Evolutionary conservation across 2,113 vertebrate genomes (phyloP), one percentile per base, ranked within the genome.

Genomic region (Erythrocercus mccallii): DNA sequence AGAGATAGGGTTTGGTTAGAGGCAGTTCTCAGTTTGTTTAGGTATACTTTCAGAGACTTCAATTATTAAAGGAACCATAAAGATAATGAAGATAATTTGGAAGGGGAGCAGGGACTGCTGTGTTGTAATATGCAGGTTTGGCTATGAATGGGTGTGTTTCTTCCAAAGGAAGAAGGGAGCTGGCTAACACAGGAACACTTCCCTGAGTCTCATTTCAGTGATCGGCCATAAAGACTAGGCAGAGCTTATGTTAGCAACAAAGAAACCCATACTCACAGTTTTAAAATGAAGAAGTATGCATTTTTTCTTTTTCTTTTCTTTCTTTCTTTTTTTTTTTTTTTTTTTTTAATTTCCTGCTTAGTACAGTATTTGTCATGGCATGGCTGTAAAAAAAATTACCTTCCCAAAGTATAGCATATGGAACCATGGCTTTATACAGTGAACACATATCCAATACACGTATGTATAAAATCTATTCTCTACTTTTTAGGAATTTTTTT

Each of bases 281-380:
- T 66, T n/a, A 78, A 82, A 68, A 62, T 15, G 5, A 50, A 57
- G 22, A 80, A 51, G 2, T 47, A 31, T 21, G 16, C 4, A 9
- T 1, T 11, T 50, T 48, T 30, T 35, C 11, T 1, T 8, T 12
- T 11, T 42, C 3, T 28, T 7, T 8, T 6, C 18, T 6, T 45
- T 45, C 20, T 5, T 20, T 45, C 20, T 21, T 45, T 47, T 30
- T 30, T 3, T 13, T 4, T 22, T 14, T 4, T 11, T 12, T 22
- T 27, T 22, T 25, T 27, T 25, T 25, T 7, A 2, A 3, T 1
- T 0, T 1, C 23, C 20, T 1, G 0, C 21, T 73, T 38, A 83
- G 25, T 54, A 50, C 15, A 16, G 1, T 15, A 56, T 60, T 80
- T 17, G 5, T 48, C 77, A 69, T n/a, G 20, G 14, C 14, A 74